These are phyloP conservation scores for Tromatobia lineatoria DNA, from an alignment of 2,888 invertebrate genomes.

Conservation along the genomic window DNA sequence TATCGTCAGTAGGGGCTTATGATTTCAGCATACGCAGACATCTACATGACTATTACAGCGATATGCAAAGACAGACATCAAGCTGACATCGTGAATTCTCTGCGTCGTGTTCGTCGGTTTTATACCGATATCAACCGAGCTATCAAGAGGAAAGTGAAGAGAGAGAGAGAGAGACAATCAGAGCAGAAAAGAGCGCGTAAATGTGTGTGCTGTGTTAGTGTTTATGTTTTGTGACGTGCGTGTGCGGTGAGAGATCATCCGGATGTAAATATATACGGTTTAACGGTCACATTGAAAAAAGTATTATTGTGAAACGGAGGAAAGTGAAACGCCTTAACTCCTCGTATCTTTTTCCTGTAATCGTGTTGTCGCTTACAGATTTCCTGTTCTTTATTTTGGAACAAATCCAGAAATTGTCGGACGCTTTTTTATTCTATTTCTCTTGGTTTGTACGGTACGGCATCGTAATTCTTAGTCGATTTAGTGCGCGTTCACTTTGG, in stretches of 20 bases:
- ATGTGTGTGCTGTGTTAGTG: background rate
- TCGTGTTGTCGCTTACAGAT: background rate
- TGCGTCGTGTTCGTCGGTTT: background rate
- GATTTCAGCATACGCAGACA: conserved; percentile 44
- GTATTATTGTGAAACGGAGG: conserved; percentile 9
- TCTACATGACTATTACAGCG: conserved; percentile 20
- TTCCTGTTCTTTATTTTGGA: conserved; percentile 1
- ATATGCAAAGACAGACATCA: conserved; percentile 30
- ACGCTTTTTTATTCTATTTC: background rate
- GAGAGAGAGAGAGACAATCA: conserved; percentile 1
- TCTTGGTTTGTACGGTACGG: background rate
- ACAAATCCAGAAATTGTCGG: background rate
- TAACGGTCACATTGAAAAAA: conserved; percentile 23
- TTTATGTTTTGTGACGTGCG: background rate
- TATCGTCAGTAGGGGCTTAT: conserved; percentile 36
- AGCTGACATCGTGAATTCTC: conserved; percentile 17
- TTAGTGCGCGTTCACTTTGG: background rate
- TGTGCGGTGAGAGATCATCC: background rate
- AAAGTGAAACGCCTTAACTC: background rate
- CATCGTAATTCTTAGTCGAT: background rate
- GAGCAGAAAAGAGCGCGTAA: background rate
- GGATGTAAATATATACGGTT: background rate
- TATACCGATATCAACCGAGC: conserved; percentile 13
- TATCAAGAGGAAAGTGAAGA: background rate
- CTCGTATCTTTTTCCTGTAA: conserved; percentile 14